Evolutionary conservation across 2,113 vertebrate species (phyloP).

Genomic region (Strigops habroptila): DNA sequence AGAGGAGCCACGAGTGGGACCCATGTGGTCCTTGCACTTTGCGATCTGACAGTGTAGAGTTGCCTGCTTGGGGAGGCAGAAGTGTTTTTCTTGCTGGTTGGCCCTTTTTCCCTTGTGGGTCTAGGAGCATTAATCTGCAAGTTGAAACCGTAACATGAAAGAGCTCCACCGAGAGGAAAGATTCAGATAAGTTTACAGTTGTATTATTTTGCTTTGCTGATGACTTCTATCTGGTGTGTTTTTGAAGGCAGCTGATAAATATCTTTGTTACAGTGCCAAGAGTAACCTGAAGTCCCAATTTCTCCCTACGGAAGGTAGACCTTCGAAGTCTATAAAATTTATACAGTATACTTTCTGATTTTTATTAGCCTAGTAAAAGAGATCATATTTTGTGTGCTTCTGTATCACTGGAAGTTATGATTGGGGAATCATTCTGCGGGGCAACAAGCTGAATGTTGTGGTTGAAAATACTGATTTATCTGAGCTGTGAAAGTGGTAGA

Average conservation of each 20-base stretch:
- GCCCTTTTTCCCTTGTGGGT: not conserved
- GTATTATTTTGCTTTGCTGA: not conserved
- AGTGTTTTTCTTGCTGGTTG: not conserved
- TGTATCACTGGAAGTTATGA: not conserved
- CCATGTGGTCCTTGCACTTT: not conserved
- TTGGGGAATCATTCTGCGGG: not conserved
- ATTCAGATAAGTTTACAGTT: constrained; percentile 3
- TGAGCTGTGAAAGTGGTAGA: not conserved
- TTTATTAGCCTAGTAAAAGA: constrained; percentile 65
- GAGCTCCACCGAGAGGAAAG: not conserved
- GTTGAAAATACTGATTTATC: constrained; percentile 16
- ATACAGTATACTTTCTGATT: constrained; percentile 39
- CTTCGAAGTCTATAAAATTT: constrained; percentile 59
- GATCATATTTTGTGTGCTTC: constrained; percentile 53
- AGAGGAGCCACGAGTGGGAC: not conserved
- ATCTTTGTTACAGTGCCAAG: not conserved
- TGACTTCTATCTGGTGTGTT: not conserved
- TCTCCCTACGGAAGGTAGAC: constrained; percentile 18
- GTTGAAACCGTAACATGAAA: not conserved
- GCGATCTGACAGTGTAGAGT: not conserved
- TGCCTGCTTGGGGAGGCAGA: not conserved
- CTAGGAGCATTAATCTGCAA: not conserved
- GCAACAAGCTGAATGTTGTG: not conserved
- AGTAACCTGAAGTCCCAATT: constrained; percentile 38
- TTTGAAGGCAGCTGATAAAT: constrained; percentile 18